These are phyloP conservation scores for Thunnus albacares DNA, from an alignment of 2,797 vertebrate genomes.

Conservation along the genomic window DNA sequence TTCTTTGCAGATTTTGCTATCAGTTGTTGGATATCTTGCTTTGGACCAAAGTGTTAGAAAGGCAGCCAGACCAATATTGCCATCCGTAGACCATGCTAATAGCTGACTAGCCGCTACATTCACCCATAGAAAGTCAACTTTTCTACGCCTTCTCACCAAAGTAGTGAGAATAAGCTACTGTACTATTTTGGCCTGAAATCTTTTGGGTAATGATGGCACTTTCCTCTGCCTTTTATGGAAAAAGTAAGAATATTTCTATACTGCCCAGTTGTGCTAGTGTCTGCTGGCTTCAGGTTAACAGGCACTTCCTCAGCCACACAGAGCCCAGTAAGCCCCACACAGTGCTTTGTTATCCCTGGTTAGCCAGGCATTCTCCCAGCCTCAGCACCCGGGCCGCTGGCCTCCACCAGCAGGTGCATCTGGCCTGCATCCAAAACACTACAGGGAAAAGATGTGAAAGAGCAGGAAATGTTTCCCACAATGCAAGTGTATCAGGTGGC, in stretches of 20 bases:
- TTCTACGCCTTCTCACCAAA: background rate
- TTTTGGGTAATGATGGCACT: background rate
- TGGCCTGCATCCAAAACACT: slow-evolving; percentile 41
- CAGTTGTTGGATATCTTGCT: background rate
- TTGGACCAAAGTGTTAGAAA: background rate
- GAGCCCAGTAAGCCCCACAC: slow-evolving; percentile 43
- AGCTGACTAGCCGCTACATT: background rate
- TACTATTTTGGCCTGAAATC: background rate
- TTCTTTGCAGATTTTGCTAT: background rate
- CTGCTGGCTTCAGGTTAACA: background rate
- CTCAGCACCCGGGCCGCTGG: background rate
- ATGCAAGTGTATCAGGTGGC: slow-evolving; percentile 76
- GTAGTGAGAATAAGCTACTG: background rate
- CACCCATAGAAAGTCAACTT: background rate
- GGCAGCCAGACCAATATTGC: no score
- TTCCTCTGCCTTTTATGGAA: no score
- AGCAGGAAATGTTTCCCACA: slow-evolving; percentile 74
- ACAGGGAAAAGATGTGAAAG: slow-evolving; percentile 34
- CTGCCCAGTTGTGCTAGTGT: background rate
- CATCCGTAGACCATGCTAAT: no score
- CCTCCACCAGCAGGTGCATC: slow-evolving; percentile 59
- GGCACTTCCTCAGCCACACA: slow-evolving; percentile 8
- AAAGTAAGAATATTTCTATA: background rate
- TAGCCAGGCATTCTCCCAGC: slow-evolving; percentile 24
- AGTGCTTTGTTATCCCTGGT: slow-evolving; percentile 49